phyloP scores from a whole-genome alignment of 2,113 vertebrate genomes.

The Ivindomyrus marchei region DNA sequence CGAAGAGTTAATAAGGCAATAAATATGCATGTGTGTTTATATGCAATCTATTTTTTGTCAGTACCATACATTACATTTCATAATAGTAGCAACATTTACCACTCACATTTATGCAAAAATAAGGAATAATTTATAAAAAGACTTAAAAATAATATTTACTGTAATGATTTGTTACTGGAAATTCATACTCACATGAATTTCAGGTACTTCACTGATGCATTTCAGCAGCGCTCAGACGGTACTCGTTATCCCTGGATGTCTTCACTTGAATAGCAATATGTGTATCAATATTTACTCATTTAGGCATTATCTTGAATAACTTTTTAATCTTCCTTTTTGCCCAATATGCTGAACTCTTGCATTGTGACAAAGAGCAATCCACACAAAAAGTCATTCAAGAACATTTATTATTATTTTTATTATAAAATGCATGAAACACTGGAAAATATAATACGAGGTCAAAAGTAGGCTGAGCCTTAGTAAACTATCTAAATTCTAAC shows the following conservation, averaged over 20 bases:
- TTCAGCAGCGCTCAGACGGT: neutral
- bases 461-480: conserved; percentile 21
- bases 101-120: neutral
- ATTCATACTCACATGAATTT: neutral
- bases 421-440: conserved; percentile 21
- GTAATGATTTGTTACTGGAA: neutral
- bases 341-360: neutral
- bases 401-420: neutral
- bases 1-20: neutral
- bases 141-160: neutral
- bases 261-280: neutral
- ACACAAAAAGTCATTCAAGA: neutral
- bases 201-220: neutral
- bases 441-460: conserved; percentile 4
- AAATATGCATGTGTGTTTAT: neutral
- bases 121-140: neutral
- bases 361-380: neutral
- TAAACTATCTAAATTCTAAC: conserved; percentile 13
- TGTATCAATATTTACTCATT: neutral
- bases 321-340: neutral
- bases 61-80: neutral
- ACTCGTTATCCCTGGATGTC: neutral
- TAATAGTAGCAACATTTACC: neutral
- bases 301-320: neutral
- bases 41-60: neutral